These are phyloP conservation scores for Myoxocephalus aenaeus DNA, from an alignment of 2,797 vertebrate species.

Conservation along the genomic window DNA sequence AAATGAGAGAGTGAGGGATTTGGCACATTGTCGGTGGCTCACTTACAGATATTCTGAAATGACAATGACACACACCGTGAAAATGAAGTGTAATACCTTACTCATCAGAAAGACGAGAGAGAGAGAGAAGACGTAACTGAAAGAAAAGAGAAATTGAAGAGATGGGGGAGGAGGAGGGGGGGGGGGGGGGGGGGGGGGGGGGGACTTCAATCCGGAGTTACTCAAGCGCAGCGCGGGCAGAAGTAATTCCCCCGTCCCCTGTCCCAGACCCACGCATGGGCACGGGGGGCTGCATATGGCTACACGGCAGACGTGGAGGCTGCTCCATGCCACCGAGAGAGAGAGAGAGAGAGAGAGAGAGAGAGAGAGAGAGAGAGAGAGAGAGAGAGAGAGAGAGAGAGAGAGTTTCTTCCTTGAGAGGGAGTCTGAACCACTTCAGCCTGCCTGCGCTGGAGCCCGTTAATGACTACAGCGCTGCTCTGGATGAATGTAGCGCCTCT, in stretches of 20 bases:
- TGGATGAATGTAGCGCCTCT: conserved; percentile 54
- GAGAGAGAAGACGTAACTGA: neutral
- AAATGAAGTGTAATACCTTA: conserved; percentile 23
- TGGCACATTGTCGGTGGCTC: neutral
- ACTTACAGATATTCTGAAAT: conserved; percentile 7
- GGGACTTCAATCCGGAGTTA: conserved; percentile 57
- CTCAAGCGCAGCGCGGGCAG: conserved; percentile 43
- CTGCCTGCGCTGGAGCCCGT: conserved; percentile 52
- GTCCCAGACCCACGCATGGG: conserved; percentile 43
- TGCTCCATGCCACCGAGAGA: conserved; percentile 19
- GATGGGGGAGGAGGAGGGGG: neutral
- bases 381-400: conserved; percentile 9
- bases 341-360: neutral
- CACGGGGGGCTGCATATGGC: conserved; percentile 43
- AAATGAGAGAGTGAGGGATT: neutral
- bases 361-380: conserved; percentile 6
- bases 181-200: neutral
- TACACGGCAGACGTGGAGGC: conserved; percentile 37
- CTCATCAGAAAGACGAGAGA: neutral
- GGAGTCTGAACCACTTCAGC: conserved; percentile 60
- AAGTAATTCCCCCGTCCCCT: conserved; percentile 26
- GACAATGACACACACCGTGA: neutral
- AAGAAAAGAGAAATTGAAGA: neutral
- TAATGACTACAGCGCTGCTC: conserved; percentile 51
- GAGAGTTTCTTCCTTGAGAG: conserved; percentile 47